phyloP scores from a whole-genome alignment of 2,888 invertebrate species.

The Lacanobia oleracea region DNA sequence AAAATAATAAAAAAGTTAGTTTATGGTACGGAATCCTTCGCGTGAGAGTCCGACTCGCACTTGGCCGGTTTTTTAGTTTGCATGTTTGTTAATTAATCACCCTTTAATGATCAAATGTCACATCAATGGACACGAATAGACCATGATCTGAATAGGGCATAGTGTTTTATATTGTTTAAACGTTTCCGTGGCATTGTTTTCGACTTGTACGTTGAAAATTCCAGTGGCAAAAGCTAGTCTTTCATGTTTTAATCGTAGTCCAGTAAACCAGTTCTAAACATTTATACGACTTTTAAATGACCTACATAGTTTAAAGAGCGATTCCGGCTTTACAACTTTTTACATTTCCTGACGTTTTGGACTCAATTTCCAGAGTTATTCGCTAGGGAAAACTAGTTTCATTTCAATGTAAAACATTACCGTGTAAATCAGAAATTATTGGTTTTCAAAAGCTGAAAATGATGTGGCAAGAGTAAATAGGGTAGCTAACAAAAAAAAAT shows the following conservation, averaged over 20 bases:
- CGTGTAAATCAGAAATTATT: neutral
- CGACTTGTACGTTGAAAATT: neutral
- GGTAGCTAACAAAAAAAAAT: neutral
- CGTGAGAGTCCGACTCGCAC: too few species aligned
- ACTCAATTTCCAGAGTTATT: constrained; percentile 22
- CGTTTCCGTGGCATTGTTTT: neutral
- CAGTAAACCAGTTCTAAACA: neutral
- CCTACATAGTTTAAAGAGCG: neutral
- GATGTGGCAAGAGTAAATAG: constrained; percentile 8
- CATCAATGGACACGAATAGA: too few species aligned
- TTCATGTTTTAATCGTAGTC: neutral
- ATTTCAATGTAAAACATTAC: constrained; percentile 21
- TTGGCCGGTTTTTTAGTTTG: too few species aligned
- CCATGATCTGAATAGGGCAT: too few species aligned
- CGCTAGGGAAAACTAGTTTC: constrained; percentile 26
- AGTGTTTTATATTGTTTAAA: neutral
- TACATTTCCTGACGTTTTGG: constrained; percentile 40
- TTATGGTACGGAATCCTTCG: too few species aligned
- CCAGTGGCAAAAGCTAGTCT: neutral
- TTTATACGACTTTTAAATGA: constrained; percentile 8
- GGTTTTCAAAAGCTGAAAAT: constrained; percentile 6
- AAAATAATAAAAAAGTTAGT: too few species aligned
- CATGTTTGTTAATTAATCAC: too few species aligned
- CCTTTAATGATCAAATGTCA: too few species aligned
- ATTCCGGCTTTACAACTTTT: constrained; percentile 29